Conservation (phyloP, 2,888 invertebrate species). For the Zele albiditarsus region DNA sequence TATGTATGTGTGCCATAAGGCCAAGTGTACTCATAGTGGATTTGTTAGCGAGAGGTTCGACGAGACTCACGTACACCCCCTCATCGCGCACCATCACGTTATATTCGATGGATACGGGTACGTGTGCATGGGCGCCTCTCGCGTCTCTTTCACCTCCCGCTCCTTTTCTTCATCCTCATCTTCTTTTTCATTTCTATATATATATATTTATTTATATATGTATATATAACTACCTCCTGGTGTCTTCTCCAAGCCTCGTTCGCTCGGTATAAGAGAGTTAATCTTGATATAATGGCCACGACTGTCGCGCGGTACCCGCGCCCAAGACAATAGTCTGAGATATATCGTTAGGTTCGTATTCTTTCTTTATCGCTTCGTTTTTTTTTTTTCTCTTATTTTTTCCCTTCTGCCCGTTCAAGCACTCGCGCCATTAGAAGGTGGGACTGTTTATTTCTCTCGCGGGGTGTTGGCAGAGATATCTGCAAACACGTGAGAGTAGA, state of each 20-base stretch:
- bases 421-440: constrained; percentile 47
- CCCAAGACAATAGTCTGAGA: constrained; percentile 71
- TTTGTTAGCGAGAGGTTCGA: constrained; percentile 29
- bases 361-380: constrained; percentile 49
- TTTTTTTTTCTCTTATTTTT: neutral
- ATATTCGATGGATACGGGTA: constrained; percentile 45
- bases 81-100: constrained; percentile 39
- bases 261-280: constrained; percentile 64
- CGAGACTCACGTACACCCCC: constrained; percentile 38
- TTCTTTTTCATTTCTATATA: constrained; percentile 26
- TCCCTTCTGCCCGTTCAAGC: constrained; percentile 26
- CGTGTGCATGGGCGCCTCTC: constrained; percentile 41
- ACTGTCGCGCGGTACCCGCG: constrained; percentile 65
- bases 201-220: constrained; percentile 23
- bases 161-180: neutral
- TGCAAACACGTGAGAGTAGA: constrained; percentile 33
- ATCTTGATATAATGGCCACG: constrained; percentile 72
- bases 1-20: constrained; percentile 61
- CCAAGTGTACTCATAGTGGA: constrained; percentile 54
- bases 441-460: constrained; percentile 50
- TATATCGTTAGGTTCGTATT: constrained; percentile 70
- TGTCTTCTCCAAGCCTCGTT: constrained; percentile 27
- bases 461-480: constrained; percentile 42
- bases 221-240: constrained; percentile 21
- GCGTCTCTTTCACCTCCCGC: too few species aligned